Base-by-base conservation (phyloP, 2,888 invertebrate genomes). In the Minunthozetes semirufus region DNA sequence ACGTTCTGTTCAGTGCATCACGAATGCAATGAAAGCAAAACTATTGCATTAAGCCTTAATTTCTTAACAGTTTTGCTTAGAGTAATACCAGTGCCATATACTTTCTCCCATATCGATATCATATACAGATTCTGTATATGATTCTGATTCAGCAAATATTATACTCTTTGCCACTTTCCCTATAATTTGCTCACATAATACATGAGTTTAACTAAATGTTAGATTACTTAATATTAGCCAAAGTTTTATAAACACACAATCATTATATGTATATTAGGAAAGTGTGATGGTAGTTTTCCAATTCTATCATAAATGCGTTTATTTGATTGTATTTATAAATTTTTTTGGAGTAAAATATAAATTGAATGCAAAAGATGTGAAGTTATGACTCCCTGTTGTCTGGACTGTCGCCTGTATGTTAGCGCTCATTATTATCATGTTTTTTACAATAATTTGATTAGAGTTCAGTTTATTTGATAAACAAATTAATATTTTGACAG, bases 391-490 rank as follows among this genome's bases (percentile, higher is more conserved):
- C 33, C 68, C 68, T 68, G 42, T 42, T 38, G 38, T 38, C 42
- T 38, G 27, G 38, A 42, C 68, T 68, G 68, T 68, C 68, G 68
- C 68, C 68, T 68, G 42, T 38, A 33, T 61, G 29, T 19, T 53
- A 68, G 68, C 68, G 42, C 63, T 63, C 38, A 15, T 27, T 59
- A 59, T 59, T n/a, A 6, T 59, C 17, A 59, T 59, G 19, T 25
- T 22, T 38, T 63, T 38, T 27, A 17, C 25, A 25, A 25, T 22
- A 19, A 13, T 9, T 56, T 56, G 5, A 22, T 22, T 22, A 22
- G 56, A 56, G 56, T 56, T 25, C 3, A 19, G 27, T 29, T 38
- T 33, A 63, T 27, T 9, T 63, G 11, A 42, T 63, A 29, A 27
- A 63, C 17, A 27, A 63, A 29, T 17, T 17, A 11, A 63, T 27